These are phyloP conservation scores for Odontocolon sp. DNA, from an alignment of 2,888 invertebrate genomes.

Conservation along the genomic window DNA sequence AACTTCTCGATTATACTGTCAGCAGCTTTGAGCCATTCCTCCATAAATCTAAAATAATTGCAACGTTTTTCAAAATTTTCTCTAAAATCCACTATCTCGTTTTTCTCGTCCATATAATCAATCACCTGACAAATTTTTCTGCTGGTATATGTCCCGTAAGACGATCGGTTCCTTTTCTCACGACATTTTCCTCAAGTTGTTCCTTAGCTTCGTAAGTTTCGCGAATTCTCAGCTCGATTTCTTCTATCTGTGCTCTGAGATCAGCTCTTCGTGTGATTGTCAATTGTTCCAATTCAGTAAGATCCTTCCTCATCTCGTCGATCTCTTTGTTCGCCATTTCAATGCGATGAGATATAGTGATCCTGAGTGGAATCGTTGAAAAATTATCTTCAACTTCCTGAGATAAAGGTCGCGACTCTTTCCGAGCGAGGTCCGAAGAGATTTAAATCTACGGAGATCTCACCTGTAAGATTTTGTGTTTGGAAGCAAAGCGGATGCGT, in stretches of 20 bases:
- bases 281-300: slow-evolving; percentile 76
- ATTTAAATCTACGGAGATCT: not conserved
- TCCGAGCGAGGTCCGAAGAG: not conserved
- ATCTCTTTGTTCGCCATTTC: slow-evolving; percentile 82
- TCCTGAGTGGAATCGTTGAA: slow-evolving; percentile 69
- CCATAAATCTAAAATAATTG: slow-evolving; percentile 83
- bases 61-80: slow-evolving; percentile 36
- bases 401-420: not conserved
- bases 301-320: slow-evolving; percentile 79
- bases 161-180: slow-evolving; percentile 82
- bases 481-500: slow-evolving; percentile 35
- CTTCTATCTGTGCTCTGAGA: slow-evolving; percentile 83
- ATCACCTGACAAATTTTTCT: slow-evolving; percentile 82
- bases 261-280: slow-evolving; percentile 80
- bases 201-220: slow-evolving; percentile 82
- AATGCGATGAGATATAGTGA: slow-evolving; percentile 82
- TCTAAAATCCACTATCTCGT: too few species aligned
- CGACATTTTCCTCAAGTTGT: slow-evolving; percentile 82
- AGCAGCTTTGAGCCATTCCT: slow-evolving; percentile 83
- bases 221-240: slow-evolving; percentile 82
- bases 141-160: slow-evolving; percentile 85
- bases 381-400: not conserved
- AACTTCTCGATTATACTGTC: slow-evolving; percentile 84
- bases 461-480: slow-evolving; percentile 49
- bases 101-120: too few species aligned